Percentiles rank a stretch among this genome's conserved stretches.
phyloP scores from a whole-genome alignment of 2,113 vertebrate genomes.

The Tapirus terrestris region DNA sequence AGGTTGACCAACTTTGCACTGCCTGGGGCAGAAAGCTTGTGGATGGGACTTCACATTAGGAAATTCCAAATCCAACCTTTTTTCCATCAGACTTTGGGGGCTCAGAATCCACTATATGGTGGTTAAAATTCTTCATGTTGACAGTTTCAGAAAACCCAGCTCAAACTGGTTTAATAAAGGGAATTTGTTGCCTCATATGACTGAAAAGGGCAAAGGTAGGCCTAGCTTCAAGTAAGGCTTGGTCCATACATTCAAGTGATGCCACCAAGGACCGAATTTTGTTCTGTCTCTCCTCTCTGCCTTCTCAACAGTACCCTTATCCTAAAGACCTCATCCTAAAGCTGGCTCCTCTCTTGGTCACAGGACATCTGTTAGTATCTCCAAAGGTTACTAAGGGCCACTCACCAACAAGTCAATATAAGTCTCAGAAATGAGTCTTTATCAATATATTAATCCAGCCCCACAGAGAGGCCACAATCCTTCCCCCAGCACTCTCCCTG shows the following conservation, averaged over 20 bases:
- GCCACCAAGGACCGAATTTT: background rate
- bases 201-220: background rate
- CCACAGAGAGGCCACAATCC: background rate
- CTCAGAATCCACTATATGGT: background rate
- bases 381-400: background rate
- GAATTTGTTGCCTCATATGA: background rate
- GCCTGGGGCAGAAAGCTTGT: background rate
- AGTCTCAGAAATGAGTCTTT: background rate
- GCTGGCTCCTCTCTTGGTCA: background rate
- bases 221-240: background rate
- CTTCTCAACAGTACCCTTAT: too few species aligned
- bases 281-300: background rate
- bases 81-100: background rate
- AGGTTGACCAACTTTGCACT: background rate
- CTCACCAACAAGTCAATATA: background rate
- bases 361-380: background rate
- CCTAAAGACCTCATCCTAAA: background rate
- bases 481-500: background rate
- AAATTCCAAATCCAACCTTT: background rate
- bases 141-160: background rate
- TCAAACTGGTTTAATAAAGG: background rate
- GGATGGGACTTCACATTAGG: background rate
- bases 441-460: background rate
- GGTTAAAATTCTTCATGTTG: background rate
- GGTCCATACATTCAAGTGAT: background rate